A percentile compares a stretch with the other conserved stretches of the same genome.
Conservation (phyloP, 2,797 vertebrate genomes). For the Phrynocephalus vlangalii region DNA sequence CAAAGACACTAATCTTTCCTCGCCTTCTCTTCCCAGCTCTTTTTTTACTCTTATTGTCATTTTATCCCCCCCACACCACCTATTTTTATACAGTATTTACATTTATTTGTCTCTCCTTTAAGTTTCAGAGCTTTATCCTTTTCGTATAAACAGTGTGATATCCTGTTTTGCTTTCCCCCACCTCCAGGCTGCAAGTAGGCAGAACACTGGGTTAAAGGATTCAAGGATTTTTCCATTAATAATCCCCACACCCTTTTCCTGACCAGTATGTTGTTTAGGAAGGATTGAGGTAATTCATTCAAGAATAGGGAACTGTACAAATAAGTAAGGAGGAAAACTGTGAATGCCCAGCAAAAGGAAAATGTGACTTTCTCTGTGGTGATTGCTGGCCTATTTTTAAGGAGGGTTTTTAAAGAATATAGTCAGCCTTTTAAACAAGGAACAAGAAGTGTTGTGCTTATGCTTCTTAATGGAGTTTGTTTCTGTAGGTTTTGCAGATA, state of each 20-base stretch:
- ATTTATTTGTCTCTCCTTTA: conserved; percentile 40
- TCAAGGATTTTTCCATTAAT: conserved; percentile 76
- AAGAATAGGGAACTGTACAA: conserved; percentile 60
- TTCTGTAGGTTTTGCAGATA: not conserved
- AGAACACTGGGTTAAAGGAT: conserved; percentile 52
- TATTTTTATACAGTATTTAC: conserved; percentile 43
- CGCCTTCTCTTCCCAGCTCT: not conserved
- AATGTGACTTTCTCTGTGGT: conserved; percentile 51
- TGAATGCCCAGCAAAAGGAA: conserved; percentile 39
- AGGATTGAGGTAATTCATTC: conserved; percentile 76
- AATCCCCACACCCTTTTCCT: conserved; percentile 72
- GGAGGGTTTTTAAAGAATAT: accelerated
- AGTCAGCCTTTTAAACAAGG: not conserved
- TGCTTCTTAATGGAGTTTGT: not conserved
- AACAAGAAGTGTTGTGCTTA: not conserved
- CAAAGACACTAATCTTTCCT: not conserved
- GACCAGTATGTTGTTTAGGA: conserved; percentile 65
- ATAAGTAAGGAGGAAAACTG: conserved; percentile 56
- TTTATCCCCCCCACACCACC: conserved; percentile 30
- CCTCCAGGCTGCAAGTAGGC: conserved; percentile 62
- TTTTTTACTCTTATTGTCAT: not conserved
- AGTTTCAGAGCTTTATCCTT: conserved; percentile 57
- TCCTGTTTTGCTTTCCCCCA: conserved; percentile 68
- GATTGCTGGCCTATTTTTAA: conserved; percentile 20
- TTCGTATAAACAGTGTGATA: conserved; percentile 37